Percentiles rank a stretch among this genome's conserved stretches.
These are phyloP conservation scores for Sandelia bainsii DNA, from an alignment of 2,797 vertebrate species.

Conservation along the genomic window DNA sequence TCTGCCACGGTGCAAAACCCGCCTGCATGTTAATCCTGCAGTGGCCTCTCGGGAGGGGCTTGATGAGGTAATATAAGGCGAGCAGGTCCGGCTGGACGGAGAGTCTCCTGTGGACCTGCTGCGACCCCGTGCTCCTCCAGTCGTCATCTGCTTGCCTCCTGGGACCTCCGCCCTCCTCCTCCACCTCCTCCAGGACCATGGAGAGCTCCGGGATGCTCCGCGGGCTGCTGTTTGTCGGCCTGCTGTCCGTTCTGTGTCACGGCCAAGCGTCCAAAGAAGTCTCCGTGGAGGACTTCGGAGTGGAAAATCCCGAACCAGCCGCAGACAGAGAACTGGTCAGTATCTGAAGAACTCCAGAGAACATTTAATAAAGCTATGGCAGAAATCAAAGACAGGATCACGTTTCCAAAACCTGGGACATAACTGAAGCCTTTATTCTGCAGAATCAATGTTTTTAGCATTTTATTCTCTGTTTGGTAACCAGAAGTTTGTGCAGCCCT, in stretches of 20 bases:
- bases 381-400: not conserved
- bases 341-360: not conserved
- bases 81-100: constrained; percentile 22
- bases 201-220: constrained; percentile 74
- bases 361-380: not conserved
- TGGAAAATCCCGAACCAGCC: constrained; percentile 62
- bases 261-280: constrained; percentile 77
- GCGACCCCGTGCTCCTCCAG: constrained; percentile 35
- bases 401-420: not conserved
- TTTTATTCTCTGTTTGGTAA: too few species aligned
- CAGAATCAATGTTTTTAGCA: not conserved
- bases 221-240: constrained; percentile 70
- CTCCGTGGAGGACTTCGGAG: constrained; percentile 74
- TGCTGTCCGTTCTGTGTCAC: constrained; percentile 67
- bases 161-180: constrained; percentile 10
- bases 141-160: constrained; percentile 7
- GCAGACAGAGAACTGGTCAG: constrained; percentile 83
- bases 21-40: not conserved
- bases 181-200: constrained; percentile 71
- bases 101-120: constrained; percentile 41
- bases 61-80: constrained; percentile 47
- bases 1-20: not conserved
- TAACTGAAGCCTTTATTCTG: not conserved
- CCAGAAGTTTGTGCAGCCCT: too few species aligned
- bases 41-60: constrained; percentile 65